Evolutionary conservation across 2,797 vertebrate genomes (phyloP).

Genomic region (Tarsius wallacei): DNA sequence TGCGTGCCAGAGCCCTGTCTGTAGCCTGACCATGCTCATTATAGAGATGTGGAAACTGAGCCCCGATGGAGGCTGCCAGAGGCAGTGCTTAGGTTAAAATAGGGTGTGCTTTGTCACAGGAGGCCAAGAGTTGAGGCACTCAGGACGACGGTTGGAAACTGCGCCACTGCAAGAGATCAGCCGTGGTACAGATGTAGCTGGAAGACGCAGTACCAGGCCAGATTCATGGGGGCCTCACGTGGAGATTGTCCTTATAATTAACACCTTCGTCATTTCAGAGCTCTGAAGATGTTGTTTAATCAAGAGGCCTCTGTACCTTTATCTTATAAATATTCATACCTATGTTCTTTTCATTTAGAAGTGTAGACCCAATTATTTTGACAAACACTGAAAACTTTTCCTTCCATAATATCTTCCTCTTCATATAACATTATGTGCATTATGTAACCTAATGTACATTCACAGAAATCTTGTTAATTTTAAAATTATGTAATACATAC

Average conservation of each 20-base stretch:
- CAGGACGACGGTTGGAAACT: rapidly evolving
- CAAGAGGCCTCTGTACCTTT: not conserved
- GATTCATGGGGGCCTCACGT: rapidly evolving
- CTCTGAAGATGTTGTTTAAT: not conserved
- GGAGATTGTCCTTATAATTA: not conserved
- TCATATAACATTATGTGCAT: not conserved
- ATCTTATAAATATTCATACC: not conserved
- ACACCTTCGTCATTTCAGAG: not conserved
- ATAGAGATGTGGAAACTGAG: not conserved
- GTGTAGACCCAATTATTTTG: constrained; percentile 25
- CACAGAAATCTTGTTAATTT: not conserved
- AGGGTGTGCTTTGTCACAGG: not conserved
- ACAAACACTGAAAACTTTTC: not conserved
- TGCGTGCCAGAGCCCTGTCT: rapidly evolving
- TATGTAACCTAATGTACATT: not conserved
- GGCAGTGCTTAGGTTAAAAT: not conserved
- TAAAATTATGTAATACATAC: constrained; percentile 33
- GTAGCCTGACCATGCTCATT: not conserved
- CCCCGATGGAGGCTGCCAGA: not conserved
- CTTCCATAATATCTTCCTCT: constrained; percentile 3
- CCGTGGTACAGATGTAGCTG: rapidly evolving
- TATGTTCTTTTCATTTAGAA: not conserved
- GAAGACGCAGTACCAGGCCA: not conserved
- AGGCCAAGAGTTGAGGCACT: not conserved
- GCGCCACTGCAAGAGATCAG: not conserved